phyloP scores from a whole-genome alignment of 2,797 vertebrate genomes.

The Petrocephalus schoutedeni region DNA sequence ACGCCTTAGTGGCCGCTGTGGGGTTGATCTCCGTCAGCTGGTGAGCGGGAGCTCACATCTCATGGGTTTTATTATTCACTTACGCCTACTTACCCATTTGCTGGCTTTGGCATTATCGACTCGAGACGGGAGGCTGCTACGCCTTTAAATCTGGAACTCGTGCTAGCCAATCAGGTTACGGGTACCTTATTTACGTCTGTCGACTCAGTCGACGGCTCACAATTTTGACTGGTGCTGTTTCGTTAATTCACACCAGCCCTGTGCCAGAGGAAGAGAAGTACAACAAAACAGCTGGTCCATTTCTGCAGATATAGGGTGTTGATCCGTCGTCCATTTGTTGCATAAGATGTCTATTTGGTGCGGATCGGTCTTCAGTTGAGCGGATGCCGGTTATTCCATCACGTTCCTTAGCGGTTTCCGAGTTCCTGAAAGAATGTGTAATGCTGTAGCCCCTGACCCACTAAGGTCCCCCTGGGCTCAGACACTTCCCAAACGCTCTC shows the following conservation, averaged over 20 bases:
- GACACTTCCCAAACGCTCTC: slow-evolving; percentile 11
- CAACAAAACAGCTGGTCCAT: neutral
- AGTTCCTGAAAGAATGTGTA: slow-evolving; percentile 18
- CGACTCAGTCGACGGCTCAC: neutral
- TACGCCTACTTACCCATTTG: neutral
- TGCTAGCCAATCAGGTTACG: neutral
- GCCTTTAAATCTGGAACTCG: neutral
- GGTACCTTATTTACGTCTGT: neutral
- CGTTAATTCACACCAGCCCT: neutral
- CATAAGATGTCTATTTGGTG: neutral
- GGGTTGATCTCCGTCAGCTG: neutral
- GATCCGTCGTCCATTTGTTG: neutral
- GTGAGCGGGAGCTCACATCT: neutral
- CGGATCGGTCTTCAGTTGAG: neutral
- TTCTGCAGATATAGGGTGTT: neutral
- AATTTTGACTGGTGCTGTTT: neutral
- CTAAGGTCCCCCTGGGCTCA: neutral
- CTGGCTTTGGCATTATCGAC: neutral
- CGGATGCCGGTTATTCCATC: neutral
- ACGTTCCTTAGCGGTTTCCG: neutral
- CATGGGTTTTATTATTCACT: neutral
- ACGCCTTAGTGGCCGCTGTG: neutral
- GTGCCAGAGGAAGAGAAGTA: neutral
- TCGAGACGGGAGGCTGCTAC: neutral
- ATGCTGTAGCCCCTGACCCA: slow-evolving; percentile 6